Conservation (phyloP, 2,797 vertebrate species). For the Chelon labrosus region DNA sequence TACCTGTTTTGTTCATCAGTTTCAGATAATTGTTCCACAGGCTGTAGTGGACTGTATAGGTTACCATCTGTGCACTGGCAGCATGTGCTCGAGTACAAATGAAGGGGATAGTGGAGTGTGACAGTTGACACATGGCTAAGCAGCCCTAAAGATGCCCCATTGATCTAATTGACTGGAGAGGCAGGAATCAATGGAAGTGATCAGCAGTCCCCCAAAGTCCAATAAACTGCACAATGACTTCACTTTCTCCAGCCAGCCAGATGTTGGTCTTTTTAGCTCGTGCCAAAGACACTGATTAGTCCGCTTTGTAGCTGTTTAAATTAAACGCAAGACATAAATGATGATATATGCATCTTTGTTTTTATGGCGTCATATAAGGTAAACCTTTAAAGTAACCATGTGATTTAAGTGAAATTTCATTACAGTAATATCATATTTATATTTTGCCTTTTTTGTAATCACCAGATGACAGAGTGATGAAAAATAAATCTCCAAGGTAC, state of each 20-base stretch:
- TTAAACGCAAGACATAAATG: no score
- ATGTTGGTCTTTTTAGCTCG: constrained; percentile 60
- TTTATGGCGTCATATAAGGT: no score
- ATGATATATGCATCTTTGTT: no score
- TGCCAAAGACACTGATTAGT: neutral
- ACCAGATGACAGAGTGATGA: no score
- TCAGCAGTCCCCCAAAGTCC: constrained; percentile 81
- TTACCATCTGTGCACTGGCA: constrained; percentile 74
- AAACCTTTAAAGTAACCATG: no score
- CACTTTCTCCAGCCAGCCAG: constrained; percentile 58
- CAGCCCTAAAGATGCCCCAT: constrained; percentile 82
- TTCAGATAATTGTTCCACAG: constrained; percentile 54
- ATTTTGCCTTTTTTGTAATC: no score
- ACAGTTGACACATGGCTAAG: constrained; percentile 80
- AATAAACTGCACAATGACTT: constrained; percentile 76
- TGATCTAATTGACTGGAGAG: constrained; percentile 82
- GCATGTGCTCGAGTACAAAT: constrained; percentile 70
- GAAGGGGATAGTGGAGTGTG: constrained; percentile 66
- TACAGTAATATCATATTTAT: no score
- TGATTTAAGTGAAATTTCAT: no score
- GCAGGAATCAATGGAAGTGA: constrained; percentile 83
- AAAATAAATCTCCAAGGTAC: no score
- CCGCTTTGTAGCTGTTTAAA: no score
- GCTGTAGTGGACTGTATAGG: constrained; percentile 30
- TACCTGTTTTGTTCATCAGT: constrained; percentile 39